These are phyloP conservation scores for Cladorhizidae sp. DNA, from an alignment of 37 sponge, comb jelly and placozoan species.

Conservation along the genomic window DNA sequence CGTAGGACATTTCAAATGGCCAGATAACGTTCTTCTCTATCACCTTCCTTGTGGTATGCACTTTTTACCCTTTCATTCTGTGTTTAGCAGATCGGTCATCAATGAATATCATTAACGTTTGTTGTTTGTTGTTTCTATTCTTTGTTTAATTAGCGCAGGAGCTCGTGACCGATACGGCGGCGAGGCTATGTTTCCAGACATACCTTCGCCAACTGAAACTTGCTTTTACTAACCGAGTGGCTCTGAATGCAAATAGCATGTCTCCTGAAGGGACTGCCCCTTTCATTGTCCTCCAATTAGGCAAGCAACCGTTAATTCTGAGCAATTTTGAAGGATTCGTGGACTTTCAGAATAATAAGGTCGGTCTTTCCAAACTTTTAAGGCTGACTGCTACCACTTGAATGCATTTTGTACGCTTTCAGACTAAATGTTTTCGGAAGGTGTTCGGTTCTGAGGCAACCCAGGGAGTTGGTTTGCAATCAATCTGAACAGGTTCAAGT, in stretches of 20 bases:
- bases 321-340: background rate
- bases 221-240: background rate
- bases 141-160: background rate
- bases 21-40: background rate
- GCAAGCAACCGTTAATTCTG: background rate
- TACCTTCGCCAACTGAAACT: background rate
- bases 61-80: no score
- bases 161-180: background rate
- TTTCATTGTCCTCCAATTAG: background rate
- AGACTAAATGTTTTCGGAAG: no score
- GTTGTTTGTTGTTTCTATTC: no score
- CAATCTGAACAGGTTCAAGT: no score
- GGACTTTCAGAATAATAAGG: background rate
- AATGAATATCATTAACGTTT: no score
- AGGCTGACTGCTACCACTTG: background rate
- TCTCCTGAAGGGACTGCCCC: conserved; percentile 5
- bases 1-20: background rate
- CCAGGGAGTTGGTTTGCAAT: no score
- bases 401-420: no score
- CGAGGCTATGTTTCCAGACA: background rate
- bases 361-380: background rate
- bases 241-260: background rate
- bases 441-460: no score
- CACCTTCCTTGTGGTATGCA: background rate
- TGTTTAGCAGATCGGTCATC: no score